Evolutionary conservation across 2,888 invertebrate species (phyloP), one percentile per base, ranked within the genome.

Genomic region (Unio delphinus): DNA sequence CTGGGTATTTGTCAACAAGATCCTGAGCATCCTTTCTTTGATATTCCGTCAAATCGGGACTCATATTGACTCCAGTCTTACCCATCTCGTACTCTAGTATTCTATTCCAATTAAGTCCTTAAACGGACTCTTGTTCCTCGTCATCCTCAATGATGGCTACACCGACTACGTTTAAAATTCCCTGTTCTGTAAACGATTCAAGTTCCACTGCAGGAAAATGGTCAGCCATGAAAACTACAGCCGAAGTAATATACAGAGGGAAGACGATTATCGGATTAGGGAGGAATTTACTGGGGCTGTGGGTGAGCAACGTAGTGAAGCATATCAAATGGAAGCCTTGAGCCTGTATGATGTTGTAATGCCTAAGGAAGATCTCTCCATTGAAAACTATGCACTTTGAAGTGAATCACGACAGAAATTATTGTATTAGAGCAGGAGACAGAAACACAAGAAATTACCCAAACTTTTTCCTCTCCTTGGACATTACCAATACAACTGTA

Each of bases 181-280:
- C n/a, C n/a, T n/a, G n/a, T n/a, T n/a, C n/a, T n/a, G 75, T 71
- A 34, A 66, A 69, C 17, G 61, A 70, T 54, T 28, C 34, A 34
- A 34, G 34, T 8, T 34, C 34, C 34, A 34, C 7, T 34, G 8
- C 34, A 34, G 34, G 76, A 45, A 88, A 87, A 74, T 80, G 84
- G 66, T 76, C 84, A 18, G 79, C 89, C 6, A 90, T 91, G 91
- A 90, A 89, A 79, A 91, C 91, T n/a, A 90, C 91, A 3, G 83
- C 83, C 5, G 91, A 91, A 75, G 91, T 91, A 20, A 89, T 91
- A 28, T 87, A 88, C 30, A 30, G 0, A 30, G 3, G 30, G 30
- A 30, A 30, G 30, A 4, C 4, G 30, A 30, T 30, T 3, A 3
- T 30, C 30, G 30, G 30, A 30, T 30, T 30, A 30, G 3, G 30